Evolutionary conservation across 2,888 invertebrate genomes (phyloP), one percentile per base, ranked within the genome.

Genomic region (Agriopis marginaria): DNA sequence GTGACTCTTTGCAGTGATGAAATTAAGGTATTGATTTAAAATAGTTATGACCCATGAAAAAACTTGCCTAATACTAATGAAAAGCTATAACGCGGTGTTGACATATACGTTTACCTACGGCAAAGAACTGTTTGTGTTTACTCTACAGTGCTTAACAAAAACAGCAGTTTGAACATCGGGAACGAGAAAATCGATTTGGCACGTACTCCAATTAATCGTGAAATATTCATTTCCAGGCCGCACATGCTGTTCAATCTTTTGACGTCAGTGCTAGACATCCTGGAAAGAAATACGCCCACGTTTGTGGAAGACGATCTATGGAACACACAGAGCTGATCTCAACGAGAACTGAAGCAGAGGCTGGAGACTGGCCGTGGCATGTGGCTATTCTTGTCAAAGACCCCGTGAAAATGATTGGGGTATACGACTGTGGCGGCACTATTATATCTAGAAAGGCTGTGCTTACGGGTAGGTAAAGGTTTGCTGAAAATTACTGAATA

Each of bases 331-430:
- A 93, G 71, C 68, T 93, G 71, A 84, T 84, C 3, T 87, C 89
- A 5, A 79, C 90, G 10, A 82, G 87, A 50, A 88, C 91, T 0
- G 86, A 89, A 44, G 85, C 92, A 0, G 78, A 79, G 39, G 82
- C 89, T 7, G 93, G 93, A 0, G 93, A 93, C 74, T 93, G 92
- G 92, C 93, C 93, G 0, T 93, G 93, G 93, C 93, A 93, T 73
- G 91, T 90, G 0, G 93, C 93, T 17, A 77, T 93, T 3, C 73
- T 90, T 23, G 73, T 89, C 39, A 85, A 68, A 45, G 72, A 84
- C 39, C 70, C 65, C 2, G 74, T 69, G 3, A 75, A 74, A 0
- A 79, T 79, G 12, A 62, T 69, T 0, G 72, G 77, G 0, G 79
- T 66, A 1, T 93, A 93, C 74, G 81, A 89, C 49, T 93, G 93